These are phyloP conservation scores for Mactra quadrangularis DNA, from an alignment of 1,140 invertebrate genomes.

Conservation along the genomic window DNA sequence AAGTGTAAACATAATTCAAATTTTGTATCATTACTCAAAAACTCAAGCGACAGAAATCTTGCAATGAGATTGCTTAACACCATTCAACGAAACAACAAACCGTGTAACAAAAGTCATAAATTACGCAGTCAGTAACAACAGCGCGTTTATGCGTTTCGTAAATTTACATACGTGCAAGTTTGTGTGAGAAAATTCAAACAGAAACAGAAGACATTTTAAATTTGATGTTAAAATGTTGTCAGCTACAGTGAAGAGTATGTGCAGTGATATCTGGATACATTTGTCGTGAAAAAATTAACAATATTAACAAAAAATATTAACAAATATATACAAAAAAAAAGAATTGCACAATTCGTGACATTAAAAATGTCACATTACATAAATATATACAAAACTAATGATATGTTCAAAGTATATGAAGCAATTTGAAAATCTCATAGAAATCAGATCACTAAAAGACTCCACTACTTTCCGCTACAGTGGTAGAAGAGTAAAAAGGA, in stretches of 20 bases:
- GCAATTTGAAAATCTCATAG: not conserved
- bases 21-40: too few relatives aligned
- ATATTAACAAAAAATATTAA: not conserved
- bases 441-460: not conserved
- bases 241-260: not conserved
- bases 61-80: too few relatives aligned
- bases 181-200: not conserved
- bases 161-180: not conserved
- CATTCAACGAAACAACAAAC: too few relatives aligned
- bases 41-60: too few relatives aligned
- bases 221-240: not conserved
- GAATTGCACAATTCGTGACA: conserved; percentile 19
- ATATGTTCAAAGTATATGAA: too few relatives aligned
- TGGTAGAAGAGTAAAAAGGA: too few relatives aligned
- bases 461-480: not conserved
- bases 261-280: not conserved
- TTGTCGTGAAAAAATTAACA: not conserved
- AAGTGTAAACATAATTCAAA: too few relatives aligned
- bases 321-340: conserved; percentile 26
- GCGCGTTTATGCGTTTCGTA: too few relatives aligned
- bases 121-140: too few relatives aligned
- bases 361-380: not conserved
- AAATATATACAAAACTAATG: not conserved
- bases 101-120: too few relatives aligned
- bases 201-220: not conserved